Evolutionary conservation across 2,113 vertebrate genomes (phyloP).

Genomic region (Alectura lathami): DNA sequence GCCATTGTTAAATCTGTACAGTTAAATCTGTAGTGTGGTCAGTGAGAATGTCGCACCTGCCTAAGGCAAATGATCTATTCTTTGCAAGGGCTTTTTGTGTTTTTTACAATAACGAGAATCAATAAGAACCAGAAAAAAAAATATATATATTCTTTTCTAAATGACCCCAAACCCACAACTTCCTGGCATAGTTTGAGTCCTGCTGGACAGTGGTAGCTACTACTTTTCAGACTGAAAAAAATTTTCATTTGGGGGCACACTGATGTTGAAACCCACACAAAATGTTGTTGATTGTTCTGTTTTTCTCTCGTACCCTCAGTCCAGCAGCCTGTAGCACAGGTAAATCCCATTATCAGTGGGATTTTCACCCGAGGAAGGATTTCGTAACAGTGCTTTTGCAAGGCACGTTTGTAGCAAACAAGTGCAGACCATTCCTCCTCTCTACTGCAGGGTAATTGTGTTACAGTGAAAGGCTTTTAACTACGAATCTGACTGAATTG

Average conservation of each 20-base stretch:
- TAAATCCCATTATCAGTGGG: background rate
- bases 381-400: background rate
- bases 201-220: background rate
- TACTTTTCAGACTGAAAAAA: background rate
- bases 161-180: background rate
- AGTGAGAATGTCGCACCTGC: background rate
- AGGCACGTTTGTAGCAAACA: conserved; percentile 47
- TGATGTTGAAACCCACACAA: background rate
- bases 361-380: conserved; percentile 30
- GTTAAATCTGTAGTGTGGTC: background rate
- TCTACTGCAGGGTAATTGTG: conserved; percentile 48
- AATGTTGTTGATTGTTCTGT: background rate
- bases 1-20: background rate
- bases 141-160: background rate
- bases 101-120: background rate
- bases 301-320: background rate
- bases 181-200: background rate
- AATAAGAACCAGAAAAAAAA: background rate
- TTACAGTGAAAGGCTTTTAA: conserved; percentile 62
- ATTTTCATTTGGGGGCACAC: background rate
- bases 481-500: conserved; percentile 52
- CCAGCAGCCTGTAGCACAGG: background rate
- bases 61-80: background rate
- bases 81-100: background rate
- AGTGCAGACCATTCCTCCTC: conserved; percentile 29